Percentiles rank a stretch among this genome's conserved stretches.
These are phyloP conservation scores for Panthera leo DNA, from an alignment of 2,113 vertebrate genomes.

Conservation along the genomic window DNA sequence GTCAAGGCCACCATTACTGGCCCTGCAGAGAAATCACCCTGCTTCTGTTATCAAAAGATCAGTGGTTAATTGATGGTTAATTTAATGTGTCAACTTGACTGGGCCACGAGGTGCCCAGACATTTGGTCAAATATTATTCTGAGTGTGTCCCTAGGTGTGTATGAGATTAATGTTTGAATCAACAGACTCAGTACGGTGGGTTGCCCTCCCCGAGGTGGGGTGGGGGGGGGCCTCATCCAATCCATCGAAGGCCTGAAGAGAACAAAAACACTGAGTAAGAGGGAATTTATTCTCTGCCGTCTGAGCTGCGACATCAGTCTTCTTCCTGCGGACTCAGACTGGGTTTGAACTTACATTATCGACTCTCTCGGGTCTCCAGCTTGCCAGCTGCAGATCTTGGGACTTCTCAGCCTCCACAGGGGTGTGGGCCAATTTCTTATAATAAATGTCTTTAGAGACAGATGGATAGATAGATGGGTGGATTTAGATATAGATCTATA, in stretches of 20 bases:
- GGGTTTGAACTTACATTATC: not conserved
- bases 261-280: not conserved
- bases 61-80: not conserved
- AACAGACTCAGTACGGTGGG: fast-evolving
- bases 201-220: not conserved
- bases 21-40: not conserved
- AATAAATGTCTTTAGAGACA: not conserved
- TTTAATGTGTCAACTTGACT: not conserved
- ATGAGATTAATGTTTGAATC: not conserved
- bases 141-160: not conserved
- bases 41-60: not conserved
- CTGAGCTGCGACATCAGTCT: no score
- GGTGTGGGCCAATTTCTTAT: not conserved
- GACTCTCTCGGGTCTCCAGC: not conserved
- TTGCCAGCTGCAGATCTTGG: no score
- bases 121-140: not conserved
- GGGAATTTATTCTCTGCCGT: not conserved
- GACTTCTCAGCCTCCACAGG: not conserved
- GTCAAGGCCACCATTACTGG: not conserved
- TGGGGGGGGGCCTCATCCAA: not conserved
- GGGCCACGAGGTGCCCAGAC: not conserved
- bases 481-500: not conserved
- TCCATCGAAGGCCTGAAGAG: not conserved
- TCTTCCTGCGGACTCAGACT: no score
- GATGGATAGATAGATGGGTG: not conserved